A percentile compares a stretch with the other conserved stretches of the same genome.
Conservation (phyloP, 2,113 vertebrate genomes). For the Litocranius walleri region DNA sequence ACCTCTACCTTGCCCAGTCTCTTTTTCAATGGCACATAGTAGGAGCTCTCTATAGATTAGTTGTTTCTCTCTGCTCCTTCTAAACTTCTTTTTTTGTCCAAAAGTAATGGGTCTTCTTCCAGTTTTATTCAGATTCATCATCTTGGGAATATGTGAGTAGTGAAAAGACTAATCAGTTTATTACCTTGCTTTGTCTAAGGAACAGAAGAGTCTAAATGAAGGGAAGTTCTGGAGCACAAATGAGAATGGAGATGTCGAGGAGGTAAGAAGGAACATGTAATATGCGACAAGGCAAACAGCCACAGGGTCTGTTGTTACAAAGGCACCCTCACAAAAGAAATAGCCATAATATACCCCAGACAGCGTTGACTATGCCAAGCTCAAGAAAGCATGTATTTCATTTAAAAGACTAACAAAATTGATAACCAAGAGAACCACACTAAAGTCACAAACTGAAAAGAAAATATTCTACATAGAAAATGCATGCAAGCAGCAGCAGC, state of each 20-base stretch:
- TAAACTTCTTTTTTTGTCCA: not conserved
- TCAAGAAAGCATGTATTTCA: not conserved
- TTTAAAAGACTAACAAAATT: not conserved
- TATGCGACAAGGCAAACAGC: fast-evolving
- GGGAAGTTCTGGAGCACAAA: not conserved
- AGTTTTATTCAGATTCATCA: not conserved
- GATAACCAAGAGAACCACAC: not conserved
- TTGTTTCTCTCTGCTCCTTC: not conserved
- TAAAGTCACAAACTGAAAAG: not conserved
- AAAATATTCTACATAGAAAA: not conserved
- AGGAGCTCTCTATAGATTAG: not conserved
- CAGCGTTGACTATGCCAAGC: not conserved
- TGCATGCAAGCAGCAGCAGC: not conserved
- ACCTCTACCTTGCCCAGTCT: too few relatives aligned
- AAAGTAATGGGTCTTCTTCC: not conserved
- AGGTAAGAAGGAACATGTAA: not conserved
- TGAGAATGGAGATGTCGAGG: not conserved
- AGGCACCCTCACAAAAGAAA: not conserved
- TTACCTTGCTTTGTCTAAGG: not conserved
- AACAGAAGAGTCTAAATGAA: not conserved
- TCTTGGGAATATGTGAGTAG: not conserved
- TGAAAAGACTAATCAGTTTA: not conserved
- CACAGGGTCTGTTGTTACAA: not conserved
- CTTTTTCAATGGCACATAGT: not conserved
- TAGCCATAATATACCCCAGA: not conserved